Percentiles rank a stretch among this genome's conserved stretches.
These are phyloP conservation scores for Acanthisitta chloris DNA, from an alignment of 2,113 vertebrate genomes.

Conservation along the genomic window DNA sequence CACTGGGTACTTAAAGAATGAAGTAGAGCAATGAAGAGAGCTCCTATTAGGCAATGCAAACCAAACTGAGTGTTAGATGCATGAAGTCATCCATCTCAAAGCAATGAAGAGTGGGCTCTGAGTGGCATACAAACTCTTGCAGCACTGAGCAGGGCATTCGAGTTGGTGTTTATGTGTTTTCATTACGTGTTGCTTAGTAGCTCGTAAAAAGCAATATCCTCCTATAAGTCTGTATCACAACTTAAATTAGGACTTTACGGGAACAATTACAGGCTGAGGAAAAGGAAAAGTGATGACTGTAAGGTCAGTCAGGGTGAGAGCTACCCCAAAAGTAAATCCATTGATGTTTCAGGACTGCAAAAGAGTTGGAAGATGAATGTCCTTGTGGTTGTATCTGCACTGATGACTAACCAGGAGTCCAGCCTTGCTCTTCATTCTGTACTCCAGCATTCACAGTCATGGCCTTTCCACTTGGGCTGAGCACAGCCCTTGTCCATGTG, in stretches of 20 bases:
- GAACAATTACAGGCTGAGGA: background rate
- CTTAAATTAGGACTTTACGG: background rate
- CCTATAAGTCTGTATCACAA: background rate
- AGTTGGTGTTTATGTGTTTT: background rate
- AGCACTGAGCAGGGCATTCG: background rate
- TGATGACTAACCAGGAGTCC: background rate
- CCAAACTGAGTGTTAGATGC: background rate
- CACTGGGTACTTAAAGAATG: background rate
- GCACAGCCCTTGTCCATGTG: rapidly evolving
- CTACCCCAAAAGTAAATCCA: background rate
- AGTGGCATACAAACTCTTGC: background rate
- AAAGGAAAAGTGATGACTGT: background rate
- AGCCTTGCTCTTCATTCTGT: background rate
- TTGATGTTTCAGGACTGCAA: background rate
- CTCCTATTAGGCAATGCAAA: background rate
- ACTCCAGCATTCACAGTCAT: background rate
- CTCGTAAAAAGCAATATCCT: background rate
- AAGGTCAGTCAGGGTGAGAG: background rate
- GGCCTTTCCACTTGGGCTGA: background rate
- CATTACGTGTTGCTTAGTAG: background rate
- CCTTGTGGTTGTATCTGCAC: background rate
- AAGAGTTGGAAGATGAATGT: background rate
- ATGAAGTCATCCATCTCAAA: background rate
- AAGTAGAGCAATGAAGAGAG: background rate
- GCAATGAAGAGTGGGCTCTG: background rate